Evolutionary conservation across 2,888 invertebrate species (phyloP), one percentile per base, ranked within the genome.

Genomic region (Heliconius ethilla): DNA sequence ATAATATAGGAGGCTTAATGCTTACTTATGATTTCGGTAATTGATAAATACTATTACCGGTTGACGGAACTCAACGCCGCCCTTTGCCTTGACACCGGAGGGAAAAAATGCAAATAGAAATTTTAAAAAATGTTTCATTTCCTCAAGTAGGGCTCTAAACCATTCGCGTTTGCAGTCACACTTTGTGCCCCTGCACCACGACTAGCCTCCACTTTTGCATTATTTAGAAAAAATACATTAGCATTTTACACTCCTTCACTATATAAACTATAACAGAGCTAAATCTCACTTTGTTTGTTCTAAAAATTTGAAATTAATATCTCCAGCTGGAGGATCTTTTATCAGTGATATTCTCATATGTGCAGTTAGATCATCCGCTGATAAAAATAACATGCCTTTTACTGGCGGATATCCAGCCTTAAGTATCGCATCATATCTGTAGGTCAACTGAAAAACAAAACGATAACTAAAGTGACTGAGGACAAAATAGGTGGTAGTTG

Each of bases 361-460:
- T 0, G 89, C 89, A 0, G 86, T 83, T 15, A 91, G 80, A 5
- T 92, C 92, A 73, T 91, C 87, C 0, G 89, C 87, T 2, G 87
- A 80, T 18, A 92, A 76, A 1, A 87, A 83, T 18, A 92, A 69
- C 4, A 77, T 37, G 0, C 93, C 93, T 1, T 75, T 74, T 10
- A 90, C 80, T 0, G 87, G 83, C 0, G 89, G 87, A 1, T 82
- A 27, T 0, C 85, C 87, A 0, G 82, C 81, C 0, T 83, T 80
- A 27, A 89, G n/a, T 1, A 75, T 13, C 0, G 87, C 87, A 72
- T 88, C 86, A 78, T 91, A 92, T 77, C 85, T 85, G 80, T 92
- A 92, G 1, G 59, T 10, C 10, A 59, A 59, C 59, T 59, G 11
- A 3, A 59, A n/a, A 59, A 55, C n/a, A n/a, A 59, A 59, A 59